Evolutionary conservation across 2,888 invertebrate genomes (phyloP), one percentile per base, ranked within the genome.

Genomic region (Xiphydria camelus): DNA sequence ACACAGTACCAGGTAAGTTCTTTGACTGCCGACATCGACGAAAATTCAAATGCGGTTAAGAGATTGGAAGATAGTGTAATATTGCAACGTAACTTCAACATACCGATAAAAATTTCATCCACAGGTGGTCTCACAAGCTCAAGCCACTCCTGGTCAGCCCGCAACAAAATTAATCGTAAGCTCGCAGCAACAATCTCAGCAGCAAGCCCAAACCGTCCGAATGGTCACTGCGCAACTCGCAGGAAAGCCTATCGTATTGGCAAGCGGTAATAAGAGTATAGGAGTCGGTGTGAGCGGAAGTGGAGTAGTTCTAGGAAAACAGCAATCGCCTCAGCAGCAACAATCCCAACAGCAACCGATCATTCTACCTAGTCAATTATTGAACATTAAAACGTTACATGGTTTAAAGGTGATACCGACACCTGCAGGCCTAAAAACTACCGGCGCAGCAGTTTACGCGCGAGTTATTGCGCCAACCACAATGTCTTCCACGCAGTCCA

Each of bases 161-260:
- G 61, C 60, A 23, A 55, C 64, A 6, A 75, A 75, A 40, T 66
- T 75, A 41, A 74, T 75, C 33, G 69, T 71, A 1, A 74, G 66
- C 18, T 66, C 73, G 2, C 71, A 70, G 38, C 55, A 57, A 17
- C 61, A 60, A 12, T 61, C 59, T 4, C 48, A 45, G 1, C 61
- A 59, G 20, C 68, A 66, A 18, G 58, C 65, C 19, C 75, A 70
- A 39, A 73, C 75, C 0, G 73, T 75, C 4, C 62, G 75, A n/a
- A 75, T 75, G 75, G 73, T 75, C 0, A 71, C 75, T 9, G 73
- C 75, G 2, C 75, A 75, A 29, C 54, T 75, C 9, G 71, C 74
- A 1, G 75, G 75, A 1, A 75, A 75, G 29, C 75, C 75, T 4
- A 75, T 75, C 6, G 73, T 75, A 4, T 51, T 75, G 2, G 70